A percentile compares a stretch with the other conserved stretches of the same genome.
phyloP scores from a whole-genome alignment of 2,888 invertebrate species.

The Chironomus riparius region DNA sequence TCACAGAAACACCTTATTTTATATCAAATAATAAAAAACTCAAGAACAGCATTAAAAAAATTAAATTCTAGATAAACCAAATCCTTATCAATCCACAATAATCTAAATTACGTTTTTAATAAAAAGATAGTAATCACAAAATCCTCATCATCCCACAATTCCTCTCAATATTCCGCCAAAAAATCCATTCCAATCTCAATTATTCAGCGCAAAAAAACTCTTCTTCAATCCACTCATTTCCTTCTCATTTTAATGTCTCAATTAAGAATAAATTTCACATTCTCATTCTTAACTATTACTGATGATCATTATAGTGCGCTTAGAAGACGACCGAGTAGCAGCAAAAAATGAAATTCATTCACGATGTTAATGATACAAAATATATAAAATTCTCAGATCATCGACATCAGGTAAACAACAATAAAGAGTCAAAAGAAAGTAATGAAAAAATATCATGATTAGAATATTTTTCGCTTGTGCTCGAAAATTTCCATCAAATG shows the following conservation, averaged over 20 bases:
- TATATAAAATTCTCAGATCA: slow-evolving; percentile 4
- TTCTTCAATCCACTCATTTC: neutral
- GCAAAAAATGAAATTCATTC: slow-evolving; percentile 16
- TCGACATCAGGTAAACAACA: slow-evolving; percentile 13
- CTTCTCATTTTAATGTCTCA: neutral
- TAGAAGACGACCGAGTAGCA: neutral
- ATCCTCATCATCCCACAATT: too few species aligned
- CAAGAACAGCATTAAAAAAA: too few species aligned
- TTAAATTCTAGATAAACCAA: too few species aligned
- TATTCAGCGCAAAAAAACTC: neutral
- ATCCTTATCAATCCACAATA: too few species aligned
- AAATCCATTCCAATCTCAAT: too few species aligned
- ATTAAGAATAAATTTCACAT: neutral
- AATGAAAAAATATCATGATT: slow-evolving; percentile 5
- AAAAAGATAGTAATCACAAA: too few species aligned
- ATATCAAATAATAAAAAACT: too few species aligned
- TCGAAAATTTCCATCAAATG: neutral
- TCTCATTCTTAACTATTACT: neutral
- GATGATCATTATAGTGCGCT: too few species aligned
- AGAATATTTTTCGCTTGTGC: slow-evolving; percentile 8
- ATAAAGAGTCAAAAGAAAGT: neutral
- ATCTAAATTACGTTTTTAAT: too few species aligned
- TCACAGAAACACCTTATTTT: too few species aligned
- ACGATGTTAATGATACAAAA: neutral
- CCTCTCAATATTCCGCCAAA: too few species aligned